These are phyloP conservation scores for Rhinogobius similis DNA, from an alignment of 2,113 vertebrate genomes.

Conservation along the genomic window DNA sequence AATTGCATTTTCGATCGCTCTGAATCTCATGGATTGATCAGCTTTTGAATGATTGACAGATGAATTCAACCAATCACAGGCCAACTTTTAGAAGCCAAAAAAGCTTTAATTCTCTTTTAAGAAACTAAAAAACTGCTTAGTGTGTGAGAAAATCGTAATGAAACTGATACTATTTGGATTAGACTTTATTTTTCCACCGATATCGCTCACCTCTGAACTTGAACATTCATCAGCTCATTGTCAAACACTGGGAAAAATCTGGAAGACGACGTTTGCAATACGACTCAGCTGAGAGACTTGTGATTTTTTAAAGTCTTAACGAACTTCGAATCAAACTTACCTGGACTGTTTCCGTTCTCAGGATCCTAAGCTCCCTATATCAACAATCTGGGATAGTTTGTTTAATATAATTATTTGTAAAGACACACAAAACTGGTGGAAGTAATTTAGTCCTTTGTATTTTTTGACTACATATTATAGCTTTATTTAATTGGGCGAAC, in stretches of 20 bases:
- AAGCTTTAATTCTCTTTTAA: no score
- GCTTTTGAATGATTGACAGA: no score
- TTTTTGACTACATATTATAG: conserved; percentile 41
- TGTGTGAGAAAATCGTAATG: no score
- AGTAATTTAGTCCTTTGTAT: conserved; percentile 29
- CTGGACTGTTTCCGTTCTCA: conserved; percentile 64
- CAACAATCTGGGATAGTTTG: conserved; percentile 37
- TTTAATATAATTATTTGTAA: conserved; percentile 35
- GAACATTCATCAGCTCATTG: not conserved
- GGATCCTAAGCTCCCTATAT: conserved; percentile 53
- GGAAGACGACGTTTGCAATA: conserved; percentile 52
- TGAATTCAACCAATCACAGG: no score
- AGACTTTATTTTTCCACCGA: no score
- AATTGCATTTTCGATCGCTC: no score
- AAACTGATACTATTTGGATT: no score
- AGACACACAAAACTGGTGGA: conserved; percentile 24
- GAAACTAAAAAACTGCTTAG: no score
- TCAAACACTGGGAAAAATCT: conserved; percentile 65
- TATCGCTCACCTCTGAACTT: not conserved
- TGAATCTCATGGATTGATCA: no score
- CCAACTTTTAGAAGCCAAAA: no score
- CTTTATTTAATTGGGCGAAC: conserved; percentile 70
- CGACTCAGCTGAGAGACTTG: conserved; percentile 17
- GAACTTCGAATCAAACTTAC: conserved; percentile 6
- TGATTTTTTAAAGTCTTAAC: conserved; percentile 51